phyloP scores from a whole-genome alignment of 2,113 vertebrate genomes.

The Paedocypris sp. region DNA sequence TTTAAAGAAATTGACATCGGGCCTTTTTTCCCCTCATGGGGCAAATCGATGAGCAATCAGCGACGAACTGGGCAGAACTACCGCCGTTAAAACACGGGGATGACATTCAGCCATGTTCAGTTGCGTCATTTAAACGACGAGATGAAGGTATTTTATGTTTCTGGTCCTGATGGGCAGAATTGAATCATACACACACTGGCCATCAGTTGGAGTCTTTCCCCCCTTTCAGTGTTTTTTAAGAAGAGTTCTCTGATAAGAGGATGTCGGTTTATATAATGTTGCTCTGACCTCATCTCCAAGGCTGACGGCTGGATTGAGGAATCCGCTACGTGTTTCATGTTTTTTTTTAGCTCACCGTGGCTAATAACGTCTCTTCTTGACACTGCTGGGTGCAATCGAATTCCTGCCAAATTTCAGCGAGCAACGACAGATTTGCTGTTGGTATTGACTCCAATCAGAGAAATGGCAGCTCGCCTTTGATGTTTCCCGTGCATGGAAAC shows the following conservation, averaged over 20 bases:
- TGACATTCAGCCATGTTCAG: too few species aligned
- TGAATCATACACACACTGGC: not conserved
- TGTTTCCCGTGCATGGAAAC: conserved; percentile 45
- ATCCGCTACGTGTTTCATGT: too few species aligned
- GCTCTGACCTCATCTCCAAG: not conserved
- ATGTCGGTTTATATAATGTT: not conserved
- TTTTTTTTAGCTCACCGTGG: too few species aligned
- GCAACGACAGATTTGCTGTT: too few species aligned
- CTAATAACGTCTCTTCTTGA: too few species aligned
- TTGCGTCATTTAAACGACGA: not conserved
- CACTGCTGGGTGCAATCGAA: too few species aligned
- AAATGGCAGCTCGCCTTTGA: conserved; percentile 45
- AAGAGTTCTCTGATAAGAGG: not conserved
- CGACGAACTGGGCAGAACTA: too few species aligned
- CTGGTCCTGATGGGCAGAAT: not conserved
- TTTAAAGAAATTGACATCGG: conserved; percentile 45
- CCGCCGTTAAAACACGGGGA: too few species aligned
- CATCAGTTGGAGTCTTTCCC: not conserved
- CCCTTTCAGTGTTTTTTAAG: not conserved
- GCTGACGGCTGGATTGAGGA: not conserved
- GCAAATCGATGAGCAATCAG: not conserved
- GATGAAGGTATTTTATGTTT: not conserved
- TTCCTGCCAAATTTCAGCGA: too few species aligned
- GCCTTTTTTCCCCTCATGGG: conserved; percentile 13
- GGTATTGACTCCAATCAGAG: conserved; percentile 57